These are phyloP conservation scores for Strigamia crassipes DNA, from an alignment of 2,888 invertebrate species.

Conservation along the genomic window DNA sequence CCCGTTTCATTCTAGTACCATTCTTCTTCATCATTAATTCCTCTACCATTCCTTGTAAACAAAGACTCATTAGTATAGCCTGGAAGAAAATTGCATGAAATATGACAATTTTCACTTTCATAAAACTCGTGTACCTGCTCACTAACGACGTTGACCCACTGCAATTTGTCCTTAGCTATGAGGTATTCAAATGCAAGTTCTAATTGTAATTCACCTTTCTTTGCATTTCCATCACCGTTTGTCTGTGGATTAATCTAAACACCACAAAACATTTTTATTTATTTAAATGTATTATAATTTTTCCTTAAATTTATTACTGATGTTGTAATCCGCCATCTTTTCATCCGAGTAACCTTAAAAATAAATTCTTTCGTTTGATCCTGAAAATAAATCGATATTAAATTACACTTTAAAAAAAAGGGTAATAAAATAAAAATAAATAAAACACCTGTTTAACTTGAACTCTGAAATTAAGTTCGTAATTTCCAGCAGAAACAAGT, in stretches of 20 bases:
- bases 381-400: slow-evolving; percentile 36
- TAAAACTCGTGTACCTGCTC: slow-evolving; percentile 66
- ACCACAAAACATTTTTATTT: not conserved
- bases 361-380: slow-evolving; percentile 73
- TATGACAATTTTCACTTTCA: not conserved
- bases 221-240: slow-evolving; percentile 36
- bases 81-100: slow-evolving; percentile 52
- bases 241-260: slow-evolving; percentile 39
- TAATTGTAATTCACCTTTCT: slow-evolving; percentile 62
- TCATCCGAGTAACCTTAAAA: slow-evolving; percentile 93
- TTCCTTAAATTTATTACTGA: slow-evolving; percentile 54
- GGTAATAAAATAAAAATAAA: not conserved
- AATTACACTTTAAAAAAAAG: not conserved
- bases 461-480: slow-evolving; percentile 76
- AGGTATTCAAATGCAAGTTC: slow-evolving; percentile 95
- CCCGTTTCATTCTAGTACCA: slow-evolving; percentile 53
- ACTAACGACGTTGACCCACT: slow-evolving; percentile 91
- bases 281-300: not conserved
- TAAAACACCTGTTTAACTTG: slow-evolving; percentile 54
- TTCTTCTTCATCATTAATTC: slow-evolving; percentile 69
- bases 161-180: slow-evolving; percentile 84
- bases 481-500: slow-evolving; percentile 80
- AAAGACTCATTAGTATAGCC: slow-evolving; percentile 93
- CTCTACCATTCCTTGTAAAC: slow-evolving; percentile 93
- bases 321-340: slow-evolving; percentile 95